Conservation (phyloP, 2,888 invertebrate species). For the Lysandra coridon region DNA sequence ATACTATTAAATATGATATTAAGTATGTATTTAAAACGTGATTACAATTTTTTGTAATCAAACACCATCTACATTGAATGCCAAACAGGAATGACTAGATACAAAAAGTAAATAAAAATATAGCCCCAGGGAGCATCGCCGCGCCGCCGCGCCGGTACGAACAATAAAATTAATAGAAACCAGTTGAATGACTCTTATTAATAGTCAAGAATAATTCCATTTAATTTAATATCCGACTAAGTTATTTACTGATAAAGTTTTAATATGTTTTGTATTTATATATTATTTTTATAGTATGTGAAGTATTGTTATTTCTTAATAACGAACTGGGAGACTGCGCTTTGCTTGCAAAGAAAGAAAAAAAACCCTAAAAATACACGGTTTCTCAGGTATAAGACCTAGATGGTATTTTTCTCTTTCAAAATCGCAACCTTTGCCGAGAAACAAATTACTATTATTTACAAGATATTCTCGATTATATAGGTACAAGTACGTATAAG, state of each 20-base stretch:
- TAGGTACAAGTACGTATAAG: background rate
- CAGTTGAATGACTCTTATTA: background rate
- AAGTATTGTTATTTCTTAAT: background rate
- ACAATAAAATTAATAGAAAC: background rate
- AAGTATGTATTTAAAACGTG: slow-evolving; percentile 4
- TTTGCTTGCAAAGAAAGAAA: background rate
- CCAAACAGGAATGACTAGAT: slow-evolving; percentile 19
- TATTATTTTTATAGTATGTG: background rate
- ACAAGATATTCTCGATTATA: background rate
- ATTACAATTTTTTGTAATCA: background rate
- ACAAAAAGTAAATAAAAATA: slow-evolving; percentile 1
- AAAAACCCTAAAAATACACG: background rate
- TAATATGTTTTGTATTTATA: background rate
- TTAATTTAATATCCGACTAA: background rate
- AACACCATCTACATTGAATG: background rate
- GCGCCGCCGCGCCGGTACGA: background rate
- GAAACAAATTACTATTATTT: background rate
- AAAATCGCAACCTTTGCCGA: background rate
- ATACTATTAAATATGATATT: background rate
- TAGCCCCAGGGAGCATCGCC: background rate
- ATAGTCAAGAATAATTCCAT: background rate
- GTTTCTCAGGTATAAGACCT: background rate
- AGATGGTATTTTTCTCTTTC: background rate
- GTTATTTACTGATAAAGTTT: background rate
- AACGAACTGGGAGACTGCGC: background rate